phyloP scores from a whole-genome alignment of 2,888 invertebrate genomes.

The Nebria salina region DNA sequence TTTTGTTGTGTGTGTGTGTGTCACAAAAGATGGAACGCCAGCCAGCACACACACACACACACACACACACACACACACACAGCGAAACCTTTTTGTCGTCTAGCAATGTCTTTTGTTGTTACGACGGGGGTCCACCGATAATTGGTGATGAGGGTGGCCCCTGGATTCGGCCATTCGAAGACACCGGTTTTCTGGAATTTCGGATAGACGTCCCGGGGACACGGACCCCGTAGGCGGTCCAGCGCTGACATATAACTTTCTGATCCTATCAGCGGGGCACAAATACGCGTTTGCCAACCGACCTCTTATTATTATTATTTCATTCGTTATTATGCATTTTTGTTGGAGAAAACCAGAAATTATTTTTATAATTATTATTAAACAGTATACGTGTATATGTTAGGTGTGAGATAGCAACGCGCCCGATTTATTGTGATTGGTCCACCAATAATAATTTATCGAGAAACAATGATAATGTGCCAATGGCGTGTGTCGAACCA shows the following conservation, averaged over 20 bases:
- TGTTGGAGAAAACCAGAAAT: too few relatives aligned
- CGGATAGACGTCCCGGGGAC: conserved; percentile 47
- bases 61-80: neutral
- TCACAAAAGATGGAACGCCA: neutral
- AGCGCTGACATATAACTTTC: conserved; percentile 47
- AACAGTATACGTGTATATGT: too few relatives aligned
- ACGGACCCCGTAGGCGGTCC: conserved; percentile 45
- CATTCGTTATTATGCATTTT: too few relatives aligned
- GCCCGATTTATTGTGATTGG: conserved; percentile 46
- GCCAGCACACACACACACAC: too few relatives aligned
- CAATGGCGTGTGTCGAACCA: conserved; percentile 52
- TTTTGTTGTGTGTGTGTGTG: neutral
- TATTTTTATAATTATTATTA: too few relatives aligned
- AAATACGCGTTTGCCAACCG: conserved; percentile 31
- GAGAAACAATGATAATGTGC: conserved; percentile 51
- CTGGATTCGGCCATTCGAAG: conserved; percentile 42
- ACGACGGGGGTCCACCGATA: conserved; percentile 48
- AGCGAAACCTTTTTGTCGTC: neutral
- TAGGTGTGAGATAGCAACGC: conserved; percentile 19
- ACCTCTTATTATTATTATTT: too few relatives aligned
- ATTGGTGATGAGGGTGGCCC: conserved; percentile 52
- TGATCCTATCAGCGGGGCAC: conserved; percentile 50
- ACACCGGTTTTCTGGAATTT: conserved; percentile 52
- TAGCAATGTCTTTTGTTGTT: conserved; percentile 48
- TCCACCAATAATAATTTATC: conserved; percentile 48